Evolutionary conservation across 2,797 vertebrate species (phyloP), one percentile per base, ranked within the genome.

Genomic region (Pseudotriccus pelzelni): DNA sequence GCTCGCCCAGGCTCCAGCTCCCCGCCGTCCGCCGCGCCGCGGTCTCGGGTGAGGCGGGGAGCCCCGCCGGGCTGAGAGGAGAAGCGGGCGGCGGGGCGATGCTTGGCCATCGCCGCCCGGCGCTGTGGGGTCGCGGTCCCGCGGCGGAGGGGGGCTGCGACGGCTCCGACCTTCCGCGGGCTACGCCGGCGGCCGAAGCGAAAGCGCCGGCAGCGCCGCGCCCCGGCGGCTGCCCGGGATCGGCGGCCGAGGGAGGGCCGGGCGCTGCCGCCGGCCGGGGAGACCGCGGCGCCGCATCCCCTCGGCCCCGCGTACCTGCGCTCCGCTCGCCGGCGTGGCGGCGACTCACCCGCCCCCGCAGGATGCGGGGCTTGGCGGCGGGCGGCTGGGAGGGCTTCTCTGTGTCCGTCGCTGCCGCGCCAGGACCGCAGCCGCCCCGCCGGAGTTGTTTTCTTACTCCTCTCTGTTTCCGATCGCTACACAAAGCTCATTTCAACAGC

Each of bases 161-260:
- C 56, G 67, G 32, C 39, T 68, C 43, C 37, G 60, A 83, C 53
- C 59, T 60, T 82, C 70, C n/a, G 47, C 28, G 37, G 64, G 16
- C 32, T 39, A 53, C 46, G n/a, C 62, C 22, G 55, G 55, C 28
- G 55, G 64, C 46, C 27, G 91, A 91, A 70, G 43, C 49, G 76
- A 90, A 93, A 88, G 76, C 76, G 25, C 50, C 58, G 69, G 83
- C 84, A 77, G 87, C 83, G 93, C 93, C 87, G 64, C 87, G 53
- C 21, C 83, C 69, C 86, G 73, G 83, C 58, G 39, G 74, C 55
- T 36, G 56, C 39, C 49, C 62, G 2, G 41, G 49, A 56, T 83
- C 49, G 27, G 46, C 34, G 62, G 75, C 34, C 43, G 52, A 53
- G 58, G 16, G 49, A 46, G 73, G 58, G 66, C 52, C 53, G 47